Base-by-base conservation (phyloP, 1,140 invertebrate species). In the Nautilus pompilius region DNA sequence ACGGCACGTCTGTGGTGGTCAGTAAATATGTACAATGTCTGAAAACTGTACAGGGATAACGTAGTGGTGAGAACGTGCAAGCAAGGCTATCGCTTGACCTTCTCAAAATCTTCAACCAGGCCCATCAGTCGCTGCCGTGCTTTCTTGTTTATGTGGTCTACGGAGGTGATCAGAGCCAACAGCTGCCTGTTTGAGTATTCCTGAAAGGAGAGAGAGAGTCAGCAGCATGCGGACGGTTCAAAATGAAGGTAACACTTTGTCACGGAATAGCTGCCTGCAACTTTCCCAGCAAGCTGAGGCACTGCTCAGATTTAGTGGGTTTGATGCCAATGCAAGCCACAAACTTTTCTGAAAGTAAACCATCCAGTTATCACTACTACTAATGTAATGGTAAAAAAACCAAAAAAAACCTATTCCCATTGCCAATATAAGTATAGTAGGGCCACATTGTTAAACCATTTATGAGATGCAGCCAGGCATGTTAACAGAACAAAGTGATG, bases 131-230 rank as follows among this genome's bases (percentile, higher is more conserved):
- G 87, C 78, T 95, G 93, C 34, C 89, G 87, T 29, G 89, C 87
- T 76, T 93, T 93, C 80, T 94, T 96, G 77, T 91, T 92, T 66
- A 92, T 91, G 72, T 94, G 91, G 78, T 91, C 93, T 0, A 92
- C 89, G 73, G 91, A 95, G 69, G 88, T 89, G 2, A 98, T 88
- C 22, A 99, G 85, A 46, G 91, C 89, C 34, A 88, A 83, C 36
- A 98, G 79, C 84, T 98, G 96, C 68, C 93, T 93, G 17, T 86
- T 83, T 0, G 92, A 92, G 84, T 98, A 99, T 79, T 96, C 92
- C 82, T 90, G 69, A 46, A 85, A 83, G 72, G 62, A 63, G 69
- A 71, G 65, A 66, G 66, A 68, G 33, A 57, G 48, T 3, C 5
- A 65, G 20, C 17, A 10, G 46, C 8, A 65, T 59, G 32, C 15